Evolutionary conservation across 2,113 vertebrate genomes (phyloP).

Genomic region (Triplophysa siluroides): DNA sequence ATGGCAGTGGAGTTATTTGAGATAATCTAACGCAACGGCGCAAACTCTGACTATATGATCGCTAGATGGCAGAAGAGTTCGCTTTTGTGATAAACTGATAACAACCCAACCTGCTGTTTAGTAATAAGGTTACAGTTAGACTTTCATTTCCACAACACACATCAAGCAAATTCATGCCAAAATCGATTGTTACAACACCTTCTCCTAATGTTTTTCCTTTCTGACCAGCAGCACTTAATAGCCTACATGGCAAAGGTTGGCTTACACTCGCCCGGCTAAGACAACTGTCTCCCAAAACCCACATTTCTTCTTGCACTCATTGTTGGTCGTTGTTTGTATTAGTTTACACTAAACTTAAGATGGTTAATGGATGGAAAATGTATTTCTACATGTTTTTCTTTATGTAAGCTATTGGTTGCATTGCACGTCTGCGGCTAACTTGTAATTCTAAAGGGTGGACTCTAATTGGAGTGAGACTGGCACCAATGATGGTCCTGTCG

Average conservation of each 20-base stretch:
- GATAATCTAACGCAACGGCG: neutral
- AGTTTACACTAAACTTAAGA: conserved; percentile 5
- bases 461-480: conserved; percentile 59
- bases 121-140: conserved; percentile 45
- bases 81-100: neutral
- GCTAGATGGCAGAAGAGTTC: conserved; percentile 45
- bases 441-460: conserved; percentile 72
- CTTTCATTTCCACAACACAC: conserved; percentile 48
- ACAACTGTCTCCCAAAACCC: conserved; percentile 35
- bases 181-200: conserved; percentile 58
- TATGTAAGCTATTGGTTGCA: conserved; percentile 58
- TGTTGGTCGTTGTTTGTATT: conserved; percentile 33
- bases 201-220: conserved; percentile 45
- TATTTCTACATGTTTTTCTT: conserved; percentile 44
- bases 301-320: conserved; percentile 9
- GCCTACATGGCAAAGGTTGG: conserved; percentile 3
- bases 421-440: conserved; percentile 63
- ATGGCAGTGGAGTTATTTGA: conserved; percentile 58
- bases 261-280: neutral
- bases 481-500: conserved; percentile 59
- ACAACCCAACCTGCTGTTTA: conserved; percentile 25
- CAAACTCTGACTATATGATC: neutral
- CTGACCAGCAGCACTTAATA: conserved; percentile 22
- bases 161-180: conserved; percentile 53
- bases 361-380: neutral